Evolutionary conservation across 2,797 vertebrate species (phyloP).

Genomic region (Tenualosa thibaudeaui): DNA sequence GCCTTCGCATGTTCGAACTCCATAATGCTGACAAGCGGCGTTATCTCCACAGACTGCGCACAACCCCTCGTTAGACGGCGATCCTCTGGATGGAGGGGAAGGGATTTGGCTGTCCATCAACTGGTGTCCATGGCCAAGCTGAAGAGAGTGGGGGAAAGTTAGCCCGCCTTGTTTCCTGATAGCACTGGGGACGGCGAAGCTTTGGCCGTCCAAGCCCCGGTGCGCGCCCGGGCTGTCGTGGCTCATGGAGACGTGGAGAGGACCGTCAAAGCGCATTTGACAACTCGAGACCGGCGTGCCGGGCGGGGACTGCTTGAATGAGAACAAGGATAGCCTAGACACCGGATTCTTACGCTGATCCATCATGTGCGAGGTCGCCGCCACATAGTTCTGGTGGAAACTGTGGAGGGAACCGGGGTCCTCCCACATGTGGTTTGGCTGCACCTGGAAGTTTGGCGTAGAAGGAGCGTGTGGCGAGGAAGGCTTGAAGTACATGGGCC

Average conservation of each 20-base stretch:
- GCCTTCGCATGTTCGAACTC: constrained; percentile 95
- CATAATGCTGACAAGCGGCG: constrained; percentile 96
- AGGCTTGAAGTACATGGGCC: constrained; percentile 96
- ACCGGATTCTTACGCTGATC: constrained; percentile 95
- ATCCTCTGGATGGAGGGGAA: constrained; percentile 92
- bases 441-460: constrained; percentile 92
- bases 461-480: constrained; percentile 86
- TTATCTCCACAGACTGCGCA: constrained; percentile 98
- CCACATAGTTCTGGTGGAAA: constrained; percentile 98
- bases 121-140: constrained; percentile 91
- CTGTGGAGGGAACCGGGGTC: constrained; percentile 96
- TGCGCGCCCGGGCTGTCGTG: constrained; percentile 85
- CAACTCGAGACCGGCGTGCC: constrained; percentile 95
- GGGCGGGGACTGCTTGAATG: constrained; percentile 97
- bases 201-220: constrained; percentile 88
- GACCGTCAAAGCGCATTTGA: constrained; percentile 98
- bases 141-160: constrained; percentile 91
- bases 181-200: constrained; percentile 89
- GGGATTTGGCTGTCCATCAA: constrained; percentile 94
- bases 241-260: constrained; percentile 93
- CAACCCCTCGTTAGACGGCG: constrained; percentile 95
- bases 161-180: constrained; percentile 90
- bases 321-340: constrained; percentile 95
- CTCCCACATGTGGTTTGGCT: constrained; percentile 94
- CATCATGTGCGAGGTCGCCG: constrained; percentile 89